phyloP scores from a whole-genome alignment of 1,140 invertebrate species.

The Cryptotermes secundus region DNA sequence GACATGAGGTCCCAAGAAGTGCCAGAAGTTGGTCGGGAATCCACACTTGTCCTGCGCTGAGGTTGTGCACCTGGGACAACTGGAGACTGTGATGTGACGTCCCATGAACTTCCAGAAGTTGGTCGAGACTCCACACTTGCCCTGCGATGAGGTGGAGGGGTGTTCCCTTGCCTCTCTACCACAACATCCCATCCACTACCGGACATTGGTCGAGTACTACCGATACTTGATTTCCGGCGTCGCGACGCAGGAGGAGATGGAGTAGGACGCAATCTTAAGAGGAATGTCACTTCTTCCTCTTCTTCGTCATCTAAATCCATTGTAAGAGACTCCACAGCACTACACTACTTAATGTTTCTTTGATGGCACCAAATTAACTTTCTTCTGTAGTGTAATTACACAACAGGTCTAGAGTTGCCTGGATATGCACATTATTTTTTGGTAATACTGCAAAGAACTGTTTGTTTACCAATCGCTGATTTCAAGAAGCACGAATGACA shows the following conservation, averaged over 20 bases:
- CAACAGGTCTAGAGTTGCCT: no score
- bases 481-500: no score
- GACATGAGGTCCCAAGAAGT: no score
- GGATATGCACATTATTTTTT: no score
- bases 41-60: no score
- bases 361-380: neutral
- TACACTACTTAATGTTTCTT: neutral
- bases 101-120: neutral
- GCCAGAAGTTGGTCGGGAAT: no score
- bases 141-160: neutral
- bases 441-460: no score
- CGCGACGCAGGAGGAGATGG: conserved; percentile 29
- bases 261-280: conserved; percentile 31
- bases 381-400: neutral
- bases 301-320: conserved; percentile 26
- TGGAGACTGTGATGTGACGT: neutral
- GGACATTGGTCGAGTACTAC: neutral
- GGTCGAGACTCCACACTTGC: neutral
- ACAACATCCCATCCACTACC: conserved; percentile 28
- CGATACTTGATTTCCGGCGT: conserved; percentile 25
- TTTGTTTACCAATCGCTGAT: no score
- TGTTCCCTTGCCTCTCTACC: conserved; percentile 21
- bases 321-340: neutral
- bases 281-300: conserved; percentile 34
- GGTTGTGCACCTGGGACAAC: neutral